A percentile compares a stretch with the other conserved stretches of the same genome.
Evolutionary conservation across 2,888 invertebrate genomes (phyloP).

Genomic region (Cerastis rubricosa): DNA sequence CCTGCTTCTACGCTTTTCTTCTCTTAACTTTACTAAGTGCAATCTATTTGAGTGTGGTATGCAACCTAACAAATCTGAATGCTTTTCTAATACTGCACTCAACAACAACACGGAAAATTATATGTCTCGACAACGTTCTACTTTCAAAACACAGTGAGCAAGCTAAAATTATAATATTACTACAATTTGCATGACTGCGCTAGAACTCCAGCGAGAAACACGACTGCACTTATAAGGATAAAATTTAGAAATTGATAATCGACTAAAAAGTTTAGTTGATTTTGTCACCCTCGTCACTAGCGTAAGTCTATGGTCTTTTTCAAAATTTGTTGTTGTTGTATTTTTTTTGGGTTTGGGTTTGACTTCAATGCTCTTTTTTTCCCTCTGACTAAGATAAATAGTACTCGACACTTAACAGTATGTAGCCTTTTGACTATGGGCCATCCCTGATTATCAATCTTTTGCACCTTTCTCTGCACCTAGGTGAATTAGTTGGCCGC

Average conservation of each 20-base stretch:
- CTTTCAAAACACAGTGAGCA: slow-evolving; percentile 48
- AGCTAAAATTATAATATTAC: slow-evolving; percentile 42
- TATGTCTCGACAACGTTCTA: slow-evolving; percentile 21
- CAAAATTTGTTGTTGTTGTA: background rate
- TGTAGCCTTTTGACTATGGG: background rate
- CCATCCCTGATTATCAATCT: background rate
- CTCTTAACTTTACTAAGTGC: background rate
- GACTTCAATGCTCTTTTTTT: background rate
- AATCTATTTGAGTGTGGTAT: background rate
- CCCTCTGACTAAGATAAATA: background rate
- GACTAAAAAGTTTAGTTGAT: background rate
- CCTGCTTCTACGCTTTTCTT: background rate
- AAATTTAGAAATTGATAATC: slow-evolving; percentile 22
- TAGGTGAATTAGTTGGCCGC: background rate
- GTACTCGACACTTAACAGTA: background rate
- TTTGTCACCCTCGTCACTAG: background rate
- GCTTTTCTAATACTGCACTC: slow-evolving; percentile 5
- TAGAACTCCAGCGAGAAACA: slow-evolving; percentile 18
- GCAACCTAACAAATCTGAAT: background rate
- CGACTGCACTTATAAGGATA: slow-evolving; percentile 1
- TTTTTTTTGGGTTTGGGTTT: background rate
- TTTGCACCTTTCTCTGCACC: background rate
- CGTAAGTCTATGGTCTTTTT: background rate
- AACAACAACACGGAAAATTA: slow-evolving; percentile 25
- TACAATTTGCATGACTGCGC: slow-evolving; percentile 43